phyloP scores from a whole-genome alignment of 2,888 invertebrate genomes.

The Drosophila cognata region DNA sequence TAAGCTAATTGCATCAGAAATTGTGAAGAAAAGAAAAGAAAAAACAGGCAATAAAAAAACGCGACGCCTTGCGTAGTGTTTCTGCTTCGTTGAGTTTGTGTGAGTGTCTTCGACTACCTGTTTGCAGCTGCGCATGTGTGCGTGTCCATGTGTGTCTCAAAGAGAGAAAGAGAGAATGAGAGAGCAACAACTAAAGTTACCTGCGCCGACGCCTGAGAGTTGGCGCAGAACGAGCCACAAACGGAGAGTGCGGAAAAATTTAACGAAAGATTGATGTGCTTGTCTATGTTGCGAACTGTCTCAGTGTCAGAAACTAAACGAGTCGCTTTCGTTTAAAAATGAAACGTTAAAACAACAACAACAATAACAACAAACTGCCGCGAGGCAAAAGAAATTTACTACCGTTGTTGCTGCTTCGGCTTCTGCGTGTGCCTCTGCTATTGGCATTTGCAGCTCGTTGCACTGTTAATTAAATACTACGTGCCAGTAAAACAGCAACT shows the following conservation, averaged over 20 bases:
- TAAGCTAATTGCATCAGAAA: constrained; percentile 12
- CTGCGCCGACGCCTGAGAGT: constrained; percentile 49
- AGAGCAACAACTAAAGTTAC: constrained; percentile 32
- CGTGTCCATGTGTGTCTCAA: constrained; percentile 29
- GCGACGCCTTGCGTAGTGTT: constrained; percentile 56
- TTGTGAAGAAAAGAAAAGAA: constrained; percentile 29
- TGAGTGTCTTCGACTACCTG: constrained; percentile 65
- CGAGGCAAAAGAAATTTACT: constrained; percentile 57
- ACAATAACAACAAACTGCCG: constrained; percentile 43
- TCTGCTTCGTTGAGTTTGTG: constrained; percentile 65
- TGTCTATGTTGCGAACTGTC: constrained; percentile 11
- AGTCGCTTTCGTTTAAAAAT: constrained; percentile 73
- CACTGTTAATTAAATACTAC: constrained; percentile 75
- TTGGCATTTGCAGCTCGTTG: constrained; percentile 44
- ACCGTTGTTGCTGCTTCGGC: constrained; percentile 23
- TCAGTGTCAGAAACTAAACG: constrained; percentile 63
- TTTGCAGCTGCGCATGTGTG: constrained; percentile 59
- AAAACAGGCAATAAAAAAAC: constrained; percentile 59
- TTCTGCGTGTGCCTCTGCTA: constrained; percentile 7
- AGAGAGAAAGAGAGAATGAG: constrained; percentile 21
- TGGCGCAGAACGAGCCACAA: constrained; percentile 14
- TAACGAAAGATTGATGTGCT: constrained; percentile 38
- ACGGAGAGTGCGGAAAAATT: constrained; percentile 31
- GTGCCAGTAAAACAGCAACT: constrained; percentile 69
- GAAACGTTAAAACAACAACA: constrained; percentile 43